phyloP scores from a whole-genome alignment of 1,140 invertebrate genomes.

The Macrobrachium nipponense region DNA sequence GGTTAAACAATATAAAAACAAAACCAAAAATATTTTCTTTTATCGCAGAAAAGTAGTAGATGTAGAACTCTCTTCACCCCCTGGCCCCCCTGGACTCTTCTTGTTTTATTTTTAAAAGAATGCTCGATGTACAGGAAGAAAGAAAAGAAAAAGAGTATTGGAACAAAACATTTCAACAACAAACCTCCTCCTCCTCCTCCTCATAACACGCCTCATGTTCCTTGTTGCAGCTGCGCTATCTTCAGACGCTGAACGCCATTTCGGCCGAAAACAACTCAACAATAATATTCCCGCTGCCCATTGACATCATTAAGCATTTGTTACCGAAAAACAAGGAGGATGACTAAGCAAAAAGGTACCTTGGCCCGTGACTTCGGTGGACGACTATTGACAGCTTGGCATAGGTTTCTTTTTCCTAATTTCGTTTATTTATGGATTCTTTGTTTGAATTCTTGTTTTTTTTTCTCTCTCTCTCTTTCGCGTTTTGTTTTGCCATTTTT shows the following conservation, averaged over 20 bases:
- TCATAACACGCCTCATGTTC: constrained; percentile 48
- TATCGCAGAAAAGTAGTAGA: too few relatives aligned
- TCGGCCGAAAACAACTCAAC: constrained; percentile 76
- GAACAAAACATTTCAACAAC: not conserved
- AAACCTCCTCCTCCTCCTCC: constrained; percentile 11
- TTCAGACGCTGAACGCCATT: constrained; percentile 92
- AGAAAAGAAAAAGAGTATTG: too few relatives aligned
- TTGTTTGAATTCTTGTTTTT: not conserved
- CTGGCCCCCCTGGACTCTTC: constrained; percentile 15
- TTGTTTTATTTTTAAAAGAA: too few relatives aligned
- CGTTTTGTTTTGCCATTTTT: not conserved
- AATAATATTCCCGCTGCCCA: constrained; percentile 87
- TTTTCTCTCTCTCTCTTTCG: not conserved
- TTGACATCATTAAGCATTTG: constrained; percentile 55
- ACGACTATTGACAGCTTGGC: constrained; percentile 46
- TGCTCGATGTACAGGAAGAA: too few relatives aligned
- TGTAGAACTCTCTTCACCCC: not conserved
- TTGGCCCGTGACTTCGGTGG: constrained; percentile 59
- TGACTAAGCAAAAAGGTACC: constrained; percentile 53
- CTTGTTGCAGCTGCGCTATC: constrained; percentile 73
- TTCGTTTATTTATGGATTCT: not conserved
- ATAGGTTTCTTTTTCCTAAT: constrained; percentile 28
- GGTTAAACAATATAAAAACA: too few relatives aligned
- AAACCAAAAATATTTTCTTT: too few relatives aligned
- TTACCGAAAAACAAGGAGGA: constrained; percentile 49